Conservation (phyloP, 2,888 invertebrate species). For the Lasioglossum lativentre region DNA sequence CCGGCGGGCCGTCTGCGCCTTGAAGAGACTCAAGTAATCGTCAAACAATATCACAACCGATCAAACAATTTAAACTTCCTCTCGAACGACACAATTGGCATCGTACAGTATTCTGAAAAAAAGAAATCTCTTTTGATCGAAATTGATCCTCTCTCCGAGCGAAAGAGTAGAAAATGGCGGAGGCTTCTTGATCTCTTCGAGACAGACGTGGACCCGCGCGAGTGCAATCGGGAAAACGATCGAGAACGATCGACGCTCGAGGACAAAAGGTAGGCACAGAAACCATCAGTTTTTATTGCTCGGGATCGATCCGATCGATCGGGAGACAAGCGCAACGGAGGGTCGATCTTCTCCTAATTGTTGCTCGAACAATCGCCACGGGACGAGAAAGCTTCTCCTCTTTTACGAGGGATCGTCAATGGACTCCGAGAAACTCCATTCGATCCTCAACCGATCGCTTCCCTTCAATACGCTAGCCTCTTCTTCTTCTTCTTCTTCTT, state of each 20-base stretch:
- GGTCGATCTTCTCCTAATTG: constrained; percentile 42
- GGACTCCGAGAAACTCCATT: not conserved
- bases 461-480: not conserved
- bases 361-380: constrained; percentile 15
- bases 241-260: constrained; percentile 39
- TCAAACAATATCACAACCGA: not conserved
- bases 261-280: constrained; percentile 72
- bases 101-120: not conserved
- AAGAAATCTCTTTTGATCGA: not conserved
- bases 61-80: not conserved
- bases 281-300: constrained; percentile 64
- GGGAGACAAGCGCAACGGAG: not conserved
- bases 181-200: constrained; percentile 28
- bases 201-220: constrained; percentile 27
- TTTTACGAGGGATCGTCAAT: not conserved
- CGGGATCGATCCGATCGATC: constrained; percentile 25
- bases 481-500: not conserved
- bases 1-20: constrained; percentile 12
- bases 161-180: not conserved
- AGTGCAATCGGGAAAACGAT: not conserved
- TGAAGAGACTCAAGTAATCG: constrained; percentile 46
- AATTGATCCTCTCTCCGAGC: not conserved
- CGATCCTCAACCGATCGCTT: not conserved
- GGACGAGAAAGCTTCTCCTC: not conserved
- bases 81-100: not conserved